Conservation (phyloP, 2,113 vertebrate species). For the Nibea albiflora region DNA sequence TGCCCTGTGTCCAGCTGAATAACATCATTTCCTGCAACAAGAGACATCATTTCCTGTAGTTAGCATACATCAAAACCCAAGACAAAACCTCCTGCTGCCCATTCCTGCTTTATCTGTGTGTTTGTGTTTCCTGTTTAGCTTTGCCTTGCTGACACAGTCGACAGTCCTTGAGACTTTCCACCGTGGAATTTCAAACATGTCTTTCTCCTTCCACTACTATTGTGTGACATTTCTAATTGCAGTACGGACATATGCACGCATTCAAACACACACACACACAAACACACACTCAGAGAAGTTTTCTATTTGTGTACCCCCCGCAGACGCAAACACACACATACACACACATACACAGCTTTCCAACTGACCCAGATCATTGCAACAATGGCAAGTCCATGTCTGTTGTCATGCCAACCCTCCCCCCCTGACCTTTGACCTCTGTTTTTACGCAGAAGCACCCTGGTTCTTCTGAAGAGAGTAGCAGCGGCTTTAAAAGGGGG, state of each 20-base stretch:
- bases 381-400: conserved; percentile 66
- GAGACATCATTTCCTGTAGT: conserved; percentile 50
- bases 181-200: conserved; percentile 63
- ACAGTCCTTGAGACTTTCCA: conserved; percentile 53
- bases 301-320: conserved; percentile 18
- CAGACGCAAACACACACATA: conserved; percentile 34
- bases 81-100: conserved; percentile 45
- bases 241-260: conserved; percentile 20
- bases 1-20: conserved; percentile 43
- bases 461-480: conserved; percentile 32
- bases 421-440: conserved; percentile 65
- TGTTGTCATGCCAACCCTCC: conserved; percentile 70
- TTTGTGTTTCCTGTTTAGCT: conserved; percentile 56
- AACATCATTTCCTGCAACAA: conserved; percentile 60
- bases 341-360: conserved; percentile 42
- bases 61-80: conserved; percentile 53
- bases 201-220: conserved; percentile 39
- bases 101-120: not conserved
- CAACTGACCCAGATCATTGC: conserved; percentile 52
- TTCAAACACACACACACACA: conserved; percentile 12
- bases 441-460: conserved; percentile 54
- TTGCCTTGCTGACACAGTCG: conserved; percentile 6
- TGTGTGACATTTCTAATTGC: conserved; percentile 47
- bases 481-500: conserved; percentile 22
- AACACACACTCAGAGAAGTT: conserved; percentile 6